Evolutionary conservation across 2,888 invertebrate genomes (phyloP), one percentile per base, ranked within the genome.

Genomic region (Leucozona laternaria): DNA sequence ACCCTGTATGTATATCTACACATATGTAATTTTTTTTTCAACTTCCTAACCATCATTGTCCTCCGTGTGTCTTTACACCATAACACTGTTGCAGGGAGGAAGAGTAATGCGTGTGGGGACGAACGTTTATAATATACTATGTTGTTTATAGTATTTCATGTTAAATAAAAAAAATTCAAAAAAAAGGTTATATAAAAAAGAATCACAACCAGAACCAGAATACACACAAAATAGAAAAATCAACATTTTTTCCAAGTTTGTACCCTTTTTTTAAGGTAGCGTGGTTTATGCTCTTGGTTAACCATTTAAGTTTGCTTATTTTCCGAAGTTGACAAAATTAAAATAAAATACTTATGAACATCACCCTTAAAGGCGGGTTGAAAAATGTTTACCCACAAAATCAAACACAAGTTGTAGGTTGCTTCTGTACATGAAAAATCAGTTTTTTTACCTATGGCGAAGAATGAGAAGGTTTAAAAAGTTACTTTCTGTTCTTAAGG

Each of bases 261-360:
- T 28, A 43, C 1, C 43, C 43, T 62, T 62, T 43, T 43, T 62
- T 62, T 22, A 22, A 37, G 37, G 37, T 58, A 58, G 37, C 58
- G 58, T 22, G 37, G 58, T 60, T 64, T 25, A 64, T 28, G 28
- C n/a, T 64, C 45, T 8, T 28, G 79, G 79, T 75, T 84, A 64
- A 75, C 75, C 75, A 84, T 79, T 75, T 84, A 57, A 79, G 83
- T 83, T 79, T 79, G 75, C 79, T 83, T 75, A 64, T 79, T 83
- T 66, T 48, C 25, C 60, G n/a, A 45, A 28, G 28, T 45, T 60
- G 60, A 55, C 53, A 48, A 73, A 73, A 79, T 53, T 66, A 53
- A 60, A 78, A 58, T 1, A 43, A 45, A 37, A 25, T 13, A 43
- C 15, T 20, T 10, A 11, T 17, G 6, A 5, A 10, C 73, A 68